Conservation (phyloP, 2,797 vertebrate genomes). For the Notolepis coatsorum region DNA sequence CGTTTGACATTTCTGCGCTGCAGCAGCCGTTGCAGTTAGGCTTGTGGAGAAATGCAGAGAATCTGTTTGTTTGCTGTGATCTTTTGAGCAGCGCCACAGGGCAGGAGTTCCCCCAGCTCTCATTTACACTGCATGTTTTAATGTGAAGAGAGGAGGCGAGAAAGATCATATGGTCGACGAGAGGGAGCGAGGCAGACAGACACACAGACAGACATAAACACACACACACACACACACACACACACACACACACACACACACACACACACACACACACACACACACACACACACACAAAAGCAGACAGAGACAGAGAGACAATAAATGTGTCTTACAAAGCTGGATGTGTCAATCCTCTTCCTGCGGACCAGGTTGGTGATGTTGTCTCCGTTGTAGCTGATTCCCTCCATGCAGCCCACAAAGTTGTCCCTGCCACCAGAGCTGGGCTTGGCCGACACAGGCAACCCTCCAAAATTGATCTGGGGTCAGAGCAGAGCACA, state of each 20-base stretch:
- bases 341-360: conserved; percentile 91
- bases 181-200: no score
- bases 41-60: no score
- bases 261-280: neutral
- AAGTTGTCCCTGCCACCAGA: conserved; percentile 87
- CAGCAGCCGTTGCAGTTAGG: neutral
- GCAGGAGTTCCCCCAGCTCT: no score
- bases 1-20: neutral
- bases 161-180: no score
- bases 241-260: neutral
- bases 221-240: no score
- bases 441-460: conserved; percentile 82
- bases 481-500: conserved; percentile 57
- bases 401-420: conserved; percentile 96
- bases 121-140: no score
- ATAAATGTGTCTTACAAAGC: conserved; percentile 92
- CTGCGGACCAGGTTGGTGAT: conserved; percentile 93
- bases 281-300: neutral
- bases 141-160: no score
- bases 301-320: neutral
- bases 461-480: conserved; percentile 95
- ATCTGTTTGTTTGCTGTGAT: no score
- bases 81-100: no score
- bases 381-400: conserved; percentile 95
- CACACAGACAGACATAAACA: no score